phyloP scores from a whole-genome alignment of 1,140 invertebrate genomes.

The Orius insidiosus region DNA sequence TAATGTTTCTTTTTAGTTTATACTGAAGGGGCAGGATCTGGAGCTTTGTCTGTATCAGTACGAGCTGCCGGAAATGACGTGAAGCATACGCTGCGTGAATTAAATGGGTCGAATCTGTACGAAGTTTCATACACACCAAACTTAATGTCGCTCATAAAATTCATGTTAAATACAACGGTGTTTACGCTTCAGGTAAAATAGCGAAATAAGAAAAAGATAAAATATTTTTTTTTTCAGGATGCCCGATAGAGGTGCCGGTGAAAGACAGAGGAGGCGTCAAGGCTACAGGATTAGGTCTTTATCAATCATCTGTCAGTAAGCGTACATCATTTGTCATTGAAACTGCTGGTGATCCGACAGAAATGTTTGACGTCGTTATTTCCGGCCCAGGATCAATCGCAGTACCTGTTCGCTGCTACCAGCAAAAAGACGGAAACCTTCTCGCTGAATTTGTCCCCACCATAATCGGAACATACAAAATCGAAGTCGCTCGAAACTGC shows the following conservation, averaged over 20 bases:
- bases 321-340: constrained; percentile 77
- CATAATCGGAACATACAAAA: constrained; percentile 52
- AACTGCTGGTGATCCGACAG: constrained; percentile 61
- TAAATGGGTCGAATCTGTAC: constrained; percentile 45
- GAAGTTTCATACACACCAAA: constrained; percentile 75
- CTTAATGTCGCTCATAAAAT: constrained; percentile 65
- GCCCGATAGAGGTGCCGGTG: constrained; percentile 33
- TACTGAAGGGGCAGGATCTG: constrained; percentile 55
- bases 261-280: constrained; percentile 50
- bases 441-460: constrained; percentile 82
- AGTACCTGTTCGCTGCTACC: constrained; percentile 83
- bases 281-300: constrained; percentile 59
- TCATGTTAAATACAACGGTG: constrained; percentile 57
- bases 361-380: constrained; percentile 82
- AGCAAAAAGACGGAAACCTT: constrained; percentile 84
- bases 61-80: constrained; percentile 62
- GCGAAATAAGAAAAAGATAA: not conserved
- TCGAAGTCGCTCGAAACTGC: constrained; percentile 81
- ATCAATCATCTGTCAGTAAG: constrained; percentile 49
- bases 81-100: constrained; percentile 56
- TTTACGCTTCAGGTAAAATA: constrained; percentile 36
- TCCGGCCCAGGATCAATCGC: constrained; percentile 74
- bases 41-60: constrained; percentile 59
- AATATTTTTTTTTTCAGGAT: constrained; percentile 24
- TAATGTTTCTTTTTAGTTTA: constrained; percentile 34